Base-by-base conservation (phyloP, 2,113 vertebrate genomes). In the Ivindomyrus marchei region DNA sequence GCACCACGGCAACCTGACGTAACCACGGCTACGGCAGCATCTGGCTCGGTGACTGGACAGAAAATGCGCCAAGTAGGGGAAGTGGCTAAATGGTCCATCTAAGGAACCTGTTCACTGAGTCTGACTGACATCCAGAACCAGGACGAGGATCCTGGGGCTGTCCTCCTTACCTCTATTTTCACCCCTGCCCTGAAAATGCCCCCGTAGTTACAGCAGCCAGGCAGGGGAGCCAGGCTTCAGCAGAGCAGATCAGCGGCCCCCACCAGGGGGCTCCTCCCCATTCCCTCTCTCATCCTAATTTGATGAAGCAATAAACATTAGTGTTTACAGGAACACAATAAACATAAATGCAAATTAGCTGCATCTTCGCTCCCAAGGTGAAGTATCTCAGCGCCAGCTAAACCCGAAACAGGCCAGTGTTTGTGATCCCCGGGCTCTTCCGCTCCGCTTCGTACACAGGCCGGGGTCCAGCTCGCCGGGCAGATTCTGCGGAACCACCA, bases 401-500 rank as follows among this genome's bases (percentile, higher is more conserved):
- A 86, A 47, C 84, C 50, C 1, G 0, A 11, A 52, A 36, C 17
- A 87, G 27, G 8, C 50, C 50, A 87, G 85, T 4, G 17, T 39
- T 80, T 36, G 0, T 27, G 10, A 70, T 70, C 13, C 62, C 10
- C 10, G 9, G n/a, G 10, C 62, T 27, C 39, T 47, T 49, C 8
- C 9, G 24, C 84, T 77, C 9, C 1, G 21, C 24, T 50, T 10
- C 24, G 6, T 47, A 47, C 24, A 2, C 46, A 13, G 46, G 45
- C 21, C 0, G n/a, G 2, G 47, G 21, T 39, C 46, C 62, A 53
- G 70, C 19, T 4, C 24, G 39, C 89, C 17, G 36, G 36, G 80
- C 19, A 39, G 49, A 53, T 88, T 52, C 58, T 46, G 52, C 36
- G 0, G 42, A 88, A 91, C 89, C 85, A 56, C 91, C 90, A 66